A percentile compares a stretch with the other conserved stretches of the same genome.
Evolutionary conservation across 2,888 invertebrate species (phyloP).

Genomic region (Subacronicta megacephala): DNA sequence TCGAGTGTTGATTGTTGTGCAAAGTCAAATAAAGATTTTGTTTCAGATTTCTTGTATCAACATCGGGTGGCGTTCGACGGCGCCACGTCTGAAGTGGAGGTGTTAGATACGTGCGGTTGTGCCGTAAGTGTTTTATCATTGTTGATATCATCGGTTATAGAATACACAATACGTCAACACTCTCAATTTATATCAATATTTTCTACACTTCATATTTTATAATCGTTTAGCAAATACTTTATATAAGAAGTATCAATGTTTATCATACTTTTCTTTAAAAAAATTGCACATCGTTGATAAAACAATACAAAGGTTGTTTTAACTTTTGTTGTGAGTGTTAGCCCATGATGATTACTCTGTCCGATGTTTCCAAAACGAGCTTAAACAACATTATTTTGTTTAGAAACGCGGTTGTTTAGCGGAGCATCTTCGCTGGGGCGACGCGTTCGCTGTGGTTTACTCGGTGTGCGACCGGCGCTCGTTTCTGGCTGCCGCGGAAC

Average conservation of each 20-base stretch:
- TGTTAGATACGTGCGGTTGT: constrained; percentile 94
- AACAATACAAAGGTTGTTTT: neutral
- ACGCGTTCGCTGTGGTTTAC: constrained; percentile 95
- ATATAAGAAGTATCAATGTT: constrained; percentile 13
- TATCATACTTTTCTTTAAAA: constrained; percentile 4
- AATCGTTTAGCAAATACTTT: constrained; percentile 35
- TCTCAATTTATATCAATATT: constrained; percentile 35
- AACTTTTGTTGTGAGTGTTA: too few species aligned
- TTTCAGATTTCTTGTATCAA: constrained; percentile 93
- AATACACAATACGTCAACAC: constrained; percentile 27
- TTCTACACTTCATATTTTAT: constrained; percentile 41
- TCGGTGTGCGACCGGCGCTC: constrained; percentile 94
- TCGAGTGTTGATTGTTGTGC: constrained; percentile 48
- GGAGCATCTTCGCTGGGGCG: constrained; percentile 95
- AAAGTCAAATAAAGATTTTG: constrained; percentile 58
- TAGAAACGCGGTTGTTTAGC: constrained; percentile 93
- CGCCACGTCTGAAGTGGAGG: constrained; percentile 93
- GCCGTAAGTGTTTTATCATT: constrained; percentile 89
- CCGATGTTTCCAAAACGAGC: too few species aligned
- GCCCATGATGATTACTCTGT: too few species aligned
- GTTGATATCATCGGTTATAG: constrained; percentile 37
- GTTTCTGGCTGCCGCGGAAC: constrained; percentile 93
- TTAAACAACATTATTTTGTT: constrained; percentile 60
- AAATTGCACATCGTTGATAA: constrained; percentile 5
- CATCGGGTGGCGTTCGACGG: constrained; percentile 94